Evolutionary conservation across 1,140 invertebrate species (phyloP).

Genomic region (Mesaphorura yosii): DNA sequence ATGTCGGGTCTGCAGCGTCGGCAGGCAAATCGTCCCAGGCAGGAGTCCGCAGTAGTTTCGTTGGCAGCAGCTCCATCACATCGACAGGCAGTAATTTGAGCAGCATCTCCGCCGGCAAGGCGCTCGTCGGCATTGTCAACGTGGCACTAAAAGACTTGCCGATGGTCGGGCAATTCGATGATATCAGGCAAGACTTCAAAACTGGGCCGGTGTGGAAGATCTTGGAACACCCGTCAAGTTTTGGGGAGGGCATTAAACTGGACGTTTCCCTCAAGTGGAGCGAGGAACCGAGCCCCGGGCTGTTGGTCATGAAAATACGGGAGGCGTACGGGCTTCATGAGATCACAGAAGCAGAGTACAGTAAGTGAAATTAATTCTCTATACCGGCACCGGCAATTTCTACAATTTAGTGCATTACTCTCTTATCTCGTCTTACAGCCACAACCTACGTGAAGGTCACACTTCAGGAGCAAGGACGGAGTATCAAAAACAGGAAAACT

Average conservation of each 20-base stretch:
- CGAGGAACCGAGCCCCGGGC: slow-evolving; percentile 20
- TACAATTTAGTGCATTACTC: not conserved
- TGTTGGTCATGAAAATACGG: slow-evolving; percentile 26
- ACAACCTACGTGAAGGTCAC: slow-evolving; percentile 29
- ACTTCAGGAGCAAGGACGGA: slow-evolving; percentile 24
- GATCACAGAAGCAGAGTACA: slow-evolving; percentile 22
- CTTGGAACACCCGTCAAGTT: slow-evolving; percentile 12
- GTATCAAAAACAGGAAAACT: slow-evolving; percentile 22
- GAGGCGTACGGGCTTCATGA: slow-evolving; percentile 29
- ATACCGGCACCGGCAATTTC: not conserved
- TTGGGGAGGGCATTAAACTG: slow-evolving; percentile 22
- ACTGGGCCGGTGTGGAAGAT: slow-evolving; percentile 22
- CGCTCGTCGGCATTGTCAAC: slow-evolving; percentile 23
- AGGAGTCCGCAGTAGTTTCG: not conserved
- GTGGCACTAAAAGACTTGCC: slow-evolving; percentile 21
- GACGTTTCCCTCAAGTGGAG: slow-evolving; percentile 19
- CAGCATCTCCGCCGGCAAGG: slow-evolving; percentile 1
- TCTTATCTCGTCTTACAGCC: too few species aligned
- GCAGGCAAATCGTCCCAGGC: too few species aligned
- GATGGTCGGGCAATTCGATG: slow-evolving; percentile 14
- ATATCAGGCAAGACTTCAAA: slow-evolving; percentile 16
- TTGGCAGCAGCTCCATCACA: too few species aligned
- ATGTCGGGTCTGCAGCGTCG: too few species aligned
- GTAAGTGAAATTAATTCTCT: slow-evolving; percentile 13
- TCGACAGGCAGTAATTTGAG: too few species aligned